phyloP scores from a whole-genome alignment of 2,888 invertebrate species.

The Nasonia oneida region DNA sequence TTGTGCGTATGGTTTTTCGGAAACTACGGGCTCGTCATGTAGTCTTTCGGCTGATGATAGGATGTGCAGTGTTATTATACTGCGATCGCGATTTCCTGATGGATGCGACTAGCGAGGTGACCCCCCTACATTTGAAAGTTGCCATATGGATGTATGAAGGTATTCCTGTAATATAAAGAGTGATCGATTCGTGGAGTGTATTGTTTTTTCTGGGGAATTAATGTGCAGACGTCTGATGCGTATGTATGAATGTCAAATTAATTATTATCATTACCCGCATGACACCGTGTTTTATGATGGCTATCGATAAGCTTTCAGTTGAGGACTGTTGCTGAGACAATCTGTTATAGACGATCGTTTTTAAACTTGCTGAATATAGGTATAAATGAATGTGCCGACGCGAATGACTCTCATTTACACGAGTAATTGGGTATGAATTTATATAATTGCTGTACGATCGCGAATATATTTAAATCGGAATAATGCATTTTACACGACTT shows the following conservation, averaged over 20 bases:
- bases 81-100: too few relatives aligned
- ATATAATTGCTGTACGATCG: too few relatives aligned
- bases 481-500: too few relatives aligned
- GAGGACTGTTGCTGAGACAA: neutral
- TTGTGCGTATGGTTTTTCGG: neutral
- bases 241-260: neutral
- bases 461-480: too few relatives aligned
- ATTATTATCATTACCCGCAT: conserved; percentile 12
- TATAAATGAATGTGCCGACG: neutral
- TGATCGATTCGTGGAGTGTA: neutral
- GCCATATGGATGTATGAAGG: too few relatives aligned
- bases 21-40: neutral
- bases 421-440: too few relatives aligned
- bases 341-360: neutral
- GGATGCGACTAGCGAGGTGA: too few relatives aligned
- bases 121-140: too few relatives aligned
- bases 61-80: too few relatives aligned
- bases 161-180: too few relatives aligned
- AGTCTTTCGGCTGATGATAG: too few relatives aligned
- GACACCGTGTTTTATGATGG: neutral
- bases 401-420: too few relatives aligned
- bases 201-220: neutral
- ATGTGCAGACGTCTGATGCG: neutral
- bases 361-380: neutral
- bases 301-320: neutral